Conservation (phyloP, 2,113 vertebrate genomes). For the Accipiter virgatus region DNA sequence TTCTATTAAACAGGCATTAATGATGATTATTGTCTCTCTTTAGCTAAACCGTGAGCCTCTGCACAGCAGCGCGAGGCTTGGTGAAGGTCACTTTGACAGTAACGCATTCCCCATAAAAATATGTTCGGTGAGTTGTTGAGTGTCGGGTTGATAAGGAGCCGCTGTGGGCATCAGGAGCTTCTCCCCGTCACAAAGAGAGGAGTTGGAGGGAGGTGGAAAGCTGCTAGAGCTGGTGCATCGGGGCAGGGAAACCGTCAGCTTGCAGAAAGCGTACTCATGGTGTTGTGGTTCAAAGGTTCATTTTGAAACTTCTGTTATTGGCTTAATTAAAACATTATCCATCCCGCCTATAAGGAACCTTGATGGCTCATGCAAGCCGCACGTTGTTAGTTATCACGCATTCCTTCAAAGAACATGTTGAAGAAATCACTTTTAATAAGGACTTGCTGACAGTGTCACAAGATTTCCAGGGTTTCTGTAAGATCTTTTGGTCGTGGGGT, state of each 20-base stretch:
- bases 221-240: fast-evolving
- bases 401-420: not conserved
- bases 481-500: not conserved
- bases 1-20: conserved; percentile 58
- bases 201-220: not conserved
- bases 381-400: fast-evolving
- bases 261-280: not conserved
- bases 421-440: conserved; percentile 17
- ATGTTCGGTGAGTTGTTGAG: not conserved
- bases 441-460: not conserved
- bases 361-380: not conserved
- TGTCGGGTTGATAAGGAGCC: not conserved
- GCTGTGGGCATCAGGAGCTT: not conserved
- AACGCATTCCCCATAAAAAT: not conserved
- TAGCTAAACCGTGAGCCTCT: conserved; percentile 10
- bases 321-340: conserved; percentile 19
- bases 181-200: not conserved
- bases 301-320: not conserved
- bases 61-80: not conserved
- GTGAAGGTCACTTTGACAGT: conserved; percentile 44
- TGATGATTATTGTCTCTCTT: conserved; percentile 55
- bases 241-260: not conserved
- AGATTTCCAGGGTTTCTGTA: not conserved
- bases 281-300: not conserved
- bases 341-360: not conserved